Evolutionary conservation across 2,113 vertebrate species (phyloP).

Genomic region (Erythrocercus mccallii): DNA sequence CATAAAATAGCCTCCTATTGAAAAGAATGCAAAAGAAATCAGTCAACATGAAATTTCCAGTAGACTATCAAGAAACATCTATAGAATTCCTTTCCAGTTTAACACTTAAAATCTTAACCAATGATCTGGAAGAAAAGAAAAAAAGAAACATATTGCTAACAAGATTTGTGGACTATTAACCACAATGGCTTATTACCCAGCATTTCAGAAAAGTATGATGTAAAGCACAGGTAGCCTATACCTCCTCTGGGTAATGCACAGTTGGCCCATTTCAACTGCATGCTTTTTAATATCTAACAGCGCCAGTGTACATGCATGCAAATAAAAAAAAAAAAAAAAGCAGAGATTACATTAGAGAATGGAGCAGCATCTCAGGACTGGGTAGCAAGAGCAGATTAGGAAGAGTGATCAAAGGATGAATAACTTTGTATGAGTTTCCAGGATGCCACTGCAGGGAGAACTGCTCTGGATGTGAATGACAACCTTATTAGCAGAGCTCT

Average conservation of each 20-base stretch:
- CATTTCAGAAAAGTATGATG: not conserved
- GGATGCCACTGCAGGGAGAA: not conserved
- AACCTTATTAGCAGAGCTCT: not conserved
- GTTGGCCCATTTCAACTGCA: not conserved
- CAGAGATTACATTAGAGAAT: not conserved
- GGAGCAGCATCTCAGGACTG: accelerated
- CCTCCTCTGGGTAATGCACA: not conserved
- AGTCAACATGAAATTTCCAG: not conserved
- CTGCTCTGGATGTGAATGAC: not conserved
- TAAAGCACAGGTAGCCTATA: not conserved
- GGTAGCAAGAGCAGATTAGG: not conserved
- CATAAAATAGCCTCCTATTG: not conserved
- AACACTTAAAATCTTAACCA: not conserved
- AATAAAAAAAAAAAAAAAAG: not conserved
- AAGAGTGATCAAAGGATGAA: not conserved
- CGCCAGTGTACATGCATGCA: not conserved
- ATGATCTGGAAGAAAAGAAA: not conserved
- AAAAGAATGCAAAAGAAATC: not conserved
- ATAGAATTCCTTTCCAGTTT: not conserved
- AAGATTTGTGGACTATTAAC: not conserved
- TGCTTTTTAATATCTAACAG: not conserved
- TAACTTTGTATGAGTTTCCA: not conserved
- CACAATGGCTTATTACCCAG: not conserved
- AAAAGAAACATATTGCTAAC: not conserved
- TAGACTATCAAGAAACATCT: not conserved